A percentile compares a stretch with the other conserved stretches of the same genome.
Conservation (phyloP, 2,888 invertebrate genomes). For the Parnassius apollo region DNA sequence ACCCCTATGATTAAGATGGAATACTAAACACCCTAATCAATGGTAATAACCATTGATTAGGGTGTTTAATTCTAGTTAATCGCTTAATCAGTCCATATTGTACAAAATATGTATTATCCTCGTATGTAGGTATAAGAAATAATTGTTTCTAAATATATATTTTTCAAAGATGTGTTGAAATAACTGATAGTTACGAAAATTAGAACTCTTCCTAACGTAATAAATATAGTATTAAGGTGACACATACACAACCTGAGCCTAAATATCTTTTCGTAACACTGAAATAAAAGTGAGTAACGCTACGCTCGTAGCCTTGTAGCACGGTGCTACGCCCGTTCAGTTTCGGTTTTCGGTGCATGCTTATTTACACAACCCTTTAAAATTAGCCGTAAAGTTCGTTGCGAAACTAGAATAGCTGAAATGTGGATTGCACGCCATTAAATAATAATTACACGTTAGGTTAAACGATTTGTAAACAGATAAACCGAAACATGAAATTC, state of each 20-base stretch:
- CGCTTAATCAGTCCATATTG: too few species aligned
- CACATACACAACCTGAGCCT: background rate
- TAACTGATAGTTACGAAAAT: background rate
- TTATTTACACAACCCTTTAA: slow-evolving; percentile 1
- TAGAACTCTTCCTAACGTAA: background rate
- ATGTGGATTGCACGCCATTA: background rate
- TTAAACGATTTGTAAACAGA: too few species aligned
- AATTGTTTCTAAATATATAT: too few species aligned
- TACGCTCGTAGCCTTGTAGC: slow-evolving; percentile 20
- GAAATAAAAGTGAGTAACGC: slow-evolving; percentile 12
- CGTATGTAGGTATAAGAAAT: too few species aligned
- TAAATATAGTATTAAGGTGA: background rate
- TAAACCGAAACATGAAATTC: too few species aligned
- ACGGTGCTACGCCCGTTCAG: slow-evolving; percentile 19
- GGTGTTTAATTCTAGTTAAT: too few species aligned
- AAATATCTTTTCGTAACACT: background rate
- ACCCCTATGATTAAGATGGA: too few species aligned
- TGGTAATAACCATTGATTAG: too few species aligned
- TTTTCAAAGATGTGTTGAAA: too few species aligned
- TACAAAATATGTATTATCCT: too few species aligned
- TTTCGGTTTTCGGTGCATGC: background rate
- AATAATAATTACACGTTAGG: too few species aligned
- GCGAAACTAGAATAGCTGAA: background rate
- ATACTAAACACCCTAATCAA: too few species aligned
- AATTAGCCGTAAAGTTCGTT: slow-evolving; percentile 7